phyloP scores from a whole-genome alignment of 2,113 vertebrate species.

The Tetrax tetrax region DNA sequence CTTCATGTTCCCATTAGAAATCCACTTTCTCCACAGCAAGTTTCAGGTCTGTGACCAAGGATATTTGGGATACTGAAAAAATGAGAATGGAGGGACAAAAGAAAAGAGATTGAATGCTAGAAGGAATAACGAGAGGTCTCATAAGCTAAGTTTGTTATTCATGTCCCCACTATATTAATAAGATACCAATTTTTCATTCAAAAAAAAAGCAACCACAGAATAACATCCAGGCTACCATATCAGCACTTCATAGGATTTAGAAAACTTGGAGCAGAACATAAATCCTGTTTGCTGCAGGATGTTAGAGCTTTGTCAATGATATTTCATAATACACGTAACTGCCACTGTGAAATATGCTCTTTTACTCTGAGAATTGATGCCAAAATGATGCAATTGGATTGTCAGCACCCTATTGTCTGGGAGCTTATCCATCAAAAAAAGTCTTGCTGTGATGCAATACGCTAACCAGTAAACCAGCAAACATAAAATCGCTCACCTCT shows the following conservation, averaged over 20 bases:
- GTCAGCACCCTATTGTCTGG: background rate
- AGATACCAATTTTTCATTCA: background rate
- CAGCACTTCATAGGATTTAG: background rate
- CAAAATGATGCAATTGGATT: background rate
- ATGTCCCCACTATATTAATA: background rate
- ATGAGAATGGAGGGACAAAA: background rate
- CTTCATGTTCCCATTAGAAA: background rate
- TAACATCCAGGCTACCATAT: background rate
- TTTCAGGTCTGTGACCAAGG: background rate
- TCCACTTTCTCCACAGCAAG: background rate
- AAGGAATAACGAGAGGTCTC: background rate
- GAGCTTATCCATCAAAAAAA: background rate
- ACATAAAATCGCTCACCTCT: background rate
- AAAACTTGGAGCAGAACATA: background rate
- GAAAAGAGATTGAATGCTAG: background rate
- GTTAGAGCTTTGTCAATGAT: background rate
- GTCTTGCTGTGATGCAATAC: background rate
- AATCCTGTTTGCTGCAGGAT: background rate
- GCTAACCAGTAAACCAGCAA: background rate
- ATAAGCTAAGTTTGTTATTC: background rate
- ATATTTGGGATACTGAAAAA: background rate
- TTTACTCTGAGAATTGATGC: background rate
- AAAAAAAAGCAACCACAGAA: background rate
- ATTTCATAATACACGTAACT: background rate
- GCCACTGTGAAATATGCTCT: background rate